These are phyloP conservation scores for Clarias laeviceps DNA, from an alignment of 2,797 vertebrate species.

Conservation along the genomic window DNA sequence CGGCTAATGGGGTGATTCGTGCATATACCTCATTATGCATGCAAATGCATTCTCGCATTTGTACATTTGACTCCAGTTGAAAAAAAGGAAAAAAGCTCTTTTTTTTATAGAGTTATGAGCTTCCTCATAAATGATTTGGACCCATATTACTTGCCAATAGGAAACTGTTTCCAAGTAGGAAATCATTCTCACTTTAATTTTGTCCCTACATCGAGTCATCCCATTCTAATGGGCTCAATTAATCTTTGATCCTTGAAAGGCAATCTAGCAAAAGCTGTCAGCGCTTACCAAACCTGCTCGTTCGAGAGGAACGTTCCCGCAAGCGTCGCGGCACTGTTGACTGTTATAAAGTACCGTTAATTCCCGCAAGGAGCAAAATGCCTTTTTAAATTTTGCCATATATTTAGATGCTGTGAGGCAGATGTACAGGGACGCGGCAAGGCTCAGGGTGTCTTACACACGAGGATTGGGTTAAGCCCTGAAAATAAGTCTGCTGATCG, in stretches of 20 bases:
- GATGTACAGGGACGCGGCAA: constrained; percentile 48
- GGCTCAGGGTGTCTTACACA: constrained; percentile 48
- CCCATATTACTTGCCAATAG: not conserved
- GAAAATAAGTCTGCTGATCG: constrained; percentile 57
- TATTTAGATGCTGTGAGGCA: constrained; percentile 40
- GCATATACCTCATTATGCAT: not conserved
- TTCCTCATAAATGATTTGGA: constrained; percentile 39
- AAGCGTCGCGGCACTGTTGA: constrained; percentile 35
- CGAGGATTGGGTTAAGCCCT: constrained; percentile 55
- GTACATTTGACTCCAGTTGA: not conserved
- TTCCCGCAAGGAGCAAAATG: constrained; percentile 51
- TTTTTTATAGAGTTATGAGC: constrained; percentile 29
- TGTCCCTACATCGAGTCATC: constrained; percentile 46
- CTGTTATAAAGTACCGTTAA: constrained; percentile 53
- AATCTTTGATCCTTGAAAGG: constrained; percentile 58
- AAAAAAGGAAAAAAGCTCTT: not conserved
- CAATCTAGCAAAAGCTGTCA: constrained; percentile 54
- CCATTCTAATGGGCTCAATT: constrained; percentile 53
- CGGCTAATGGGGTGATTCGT: not conserved
- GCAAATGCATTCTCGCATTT: constrained; percentile 8
- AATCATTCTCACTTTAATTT: constrained; percentile 55
- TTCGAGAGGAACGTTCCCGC: constrained; percentile 51
- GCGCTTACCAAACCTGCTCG: constrained; percentile 50
- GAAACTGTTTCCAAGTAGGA: constrained; percentile 25
- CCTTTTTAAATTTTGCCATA: constrained; percentile 41